A percentile compares a stretch with the other conserved stretches of the same genome.
Evolutionary conservation across 92 coral and sea anemone species (phyloP).

Genomic region (Umimayanthus chanpuru): DNA sequence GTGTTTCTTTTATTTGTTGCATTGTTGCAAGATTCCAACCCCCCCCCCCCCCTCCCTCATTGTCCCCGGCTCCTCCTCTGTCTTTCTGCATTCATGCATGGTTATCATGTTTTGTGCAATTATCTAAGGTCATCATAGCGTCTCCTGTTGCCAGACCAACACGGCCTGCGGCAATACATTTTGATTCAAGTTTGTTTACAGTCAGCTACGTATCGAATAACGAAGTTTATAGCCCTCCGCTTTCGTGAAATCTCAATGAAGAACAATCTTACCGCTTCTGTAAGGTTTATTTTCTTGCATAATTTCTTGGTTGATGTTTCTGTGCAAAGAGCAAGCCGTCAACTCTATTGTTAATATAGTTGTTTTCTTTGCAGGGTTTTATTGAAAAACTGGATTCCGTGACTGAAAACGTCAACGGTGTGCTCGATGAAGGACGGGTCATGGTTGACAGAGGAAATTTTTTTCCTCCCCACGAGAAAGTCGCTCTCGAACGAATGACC

Average conservation of each 20-base stretch:
- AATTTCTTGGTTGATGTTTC: background rate
- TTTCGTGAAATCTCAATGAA: too few relatives aligned
- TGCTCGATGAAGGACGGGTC: conserved; percentile 24
- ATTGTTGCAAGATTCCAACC: too few relatives aligned
- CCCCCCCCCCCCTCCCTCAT: too few relatives aligned
- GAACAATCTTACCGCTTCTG: background rate
- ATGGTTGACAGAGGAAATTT: background rate
- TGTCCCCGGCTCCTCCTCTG: too few relatives aligned
- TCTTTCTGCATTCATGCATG: too few relatives aligned
- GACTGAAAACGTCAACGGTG: background rate
- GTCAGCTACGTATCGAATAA: background rate
- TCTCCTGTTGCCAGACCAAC: too few relatives aligned
- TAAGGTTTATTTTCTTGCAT: background rate
- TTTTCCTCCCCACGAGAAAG: conserved; percentile 1
- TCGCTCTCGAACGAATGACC: conserved; percentile 15
- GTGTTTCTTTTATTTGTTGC: too few relatives aligned
- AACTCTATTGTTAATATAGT: background rate
- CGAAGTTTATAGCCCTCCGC: background rate
- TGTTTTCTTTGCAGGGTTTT: conserved; percentile 6
- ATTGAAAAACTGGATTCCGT: background rate
- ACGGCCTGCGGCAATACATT: too few relatives aligned
- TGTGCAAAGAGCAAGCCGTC: background rate
- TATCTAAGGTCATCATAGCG: too few relatives aligned
- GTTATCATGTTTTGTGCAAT: too few relatives aligned
- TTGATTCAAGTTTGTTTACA: background rate